Conservation (phyloP, 1,140 invertebrate species). For the Drosophila ercepeae region DNA sequence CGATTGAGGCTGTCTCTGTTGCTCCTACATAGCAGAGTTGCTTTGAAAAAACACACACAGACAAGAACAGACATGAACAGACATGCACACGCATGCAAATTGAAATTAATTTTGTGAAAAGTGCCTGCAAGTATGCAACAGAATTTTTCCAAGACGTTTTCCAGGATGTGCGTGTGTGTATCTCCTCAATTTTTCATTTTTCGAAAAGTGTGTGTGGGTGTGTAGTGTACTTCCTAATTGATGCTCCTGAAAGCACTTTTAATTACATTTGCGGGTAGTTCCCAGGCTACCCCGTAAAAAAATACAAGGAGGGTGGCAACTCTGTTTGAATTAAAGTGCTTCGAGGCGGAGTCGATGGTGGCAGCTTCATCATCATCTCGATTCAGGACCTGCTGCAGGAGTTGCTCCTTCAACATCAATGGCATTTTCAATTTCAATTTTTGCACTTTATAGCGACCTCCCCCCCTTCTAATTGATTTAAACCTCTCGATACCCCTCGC, state of each 20-base stretch:
- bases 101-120: slow-evolving; percentile 70
- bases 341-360: too few species aligned
- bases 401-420: slow-evolving; percentile 29
- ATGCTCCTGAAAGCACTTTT: slow-evolving; percentile 74
- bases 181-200: slow-evolving; percentile 1
- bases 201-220: slow-evolving; percentile 14
- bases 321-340: too few species aligned
- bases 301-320: neutral
- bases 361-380: neutral
- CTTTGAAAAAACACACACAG: slow-evolving; percentile 43
- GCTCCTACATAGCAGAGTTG: slow-evolving; percentile 6
- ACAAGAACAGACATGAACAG: slow-evolving; percentile 11
- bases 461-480: slow-evolving; percentile 64
- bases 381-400: neutral
- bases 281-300: neutral
- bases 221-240: slow-evolving; percentile 64
- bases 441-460: slow-evolving; percentile 16
- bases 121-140: slow-evolving; percentile 71
- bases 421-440: slow-evolving; percentile 56
- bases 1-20: neutral
- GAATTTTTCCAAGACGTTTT: slow-evolving; percentile 69
- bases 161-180: slow-evolving; percentile 7
- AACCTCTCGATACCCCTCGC: neutral
- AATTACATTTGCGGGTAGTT: slow-evolving; percentile 66
- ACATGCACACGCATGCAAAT: slow-evolving; percentile 40